Conservation (phyloP, 2,797 vertebrate species). For the Labeo calbasu region DNA sequence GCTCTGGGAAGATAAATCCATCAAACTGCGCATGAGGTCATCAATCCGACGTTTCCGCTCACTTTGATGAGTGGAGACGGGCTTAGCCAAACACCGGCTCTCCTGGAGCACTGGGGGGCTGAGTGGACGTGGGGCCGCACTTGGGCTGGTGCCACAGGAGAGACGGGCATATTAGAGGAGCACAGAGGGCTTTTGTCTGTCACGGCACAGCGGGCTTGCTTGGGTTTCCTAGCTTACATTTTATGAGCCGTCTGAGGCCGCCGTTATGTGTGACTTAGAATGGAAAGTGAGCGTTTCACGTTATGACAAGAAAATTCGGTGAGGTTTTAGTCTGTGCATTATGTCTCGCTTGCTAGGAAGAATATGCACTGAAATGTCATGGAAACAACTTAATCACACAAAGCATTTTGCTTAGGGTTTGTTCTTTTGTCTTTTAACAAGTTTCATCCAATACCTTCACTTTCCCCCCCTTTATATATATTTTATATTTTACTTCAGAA, state of each 20-base stretch:
- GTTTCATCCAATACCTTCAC: background rate
- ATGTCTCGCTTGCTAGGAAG: background rate
- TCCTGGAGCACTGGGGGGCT: constrained; percentile 66
- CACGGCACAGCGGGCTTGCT: constrained; percentile 66
- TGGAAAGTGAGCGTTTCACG: constrained; percentile 42
- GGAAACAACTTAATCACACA: background rate
- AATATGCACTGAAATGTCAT: background rate
- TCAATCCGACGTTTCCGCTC: constrained; percentile 88
- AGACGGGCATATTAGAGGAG: constrained; percentile 74
- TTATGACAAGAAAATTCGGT: constrained; percentile 43
- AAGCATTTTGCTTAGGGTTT: background rate
- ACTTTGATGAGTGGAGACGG: constrained; percentile 82
- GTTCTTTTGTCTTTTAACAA: background rate
- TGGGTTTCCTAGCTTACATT: constrained; percentile 68
- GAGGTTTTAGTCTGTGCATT: constrained; percentile 33
- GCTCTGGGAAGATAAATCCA: constrained; percentile 86
- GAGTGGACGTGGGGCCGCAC: constrained; percentile 65
- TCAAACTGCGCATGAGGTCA: constrained; percentile 89
- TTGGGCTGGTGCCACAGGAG: constrained; percentile 76
- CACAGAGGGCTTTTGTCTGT: constrained; percentile 77
- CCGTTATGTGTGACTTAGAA: constrained; percentile 49
- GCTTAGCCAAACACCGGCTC: constrained; percentile 72
- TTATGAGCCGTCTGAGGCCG: constrained; percentile 69
- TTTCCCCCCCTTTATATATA: background rate
- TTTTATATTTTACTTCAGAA: background rate